Conservation (phyloP, 2,113 vertebrate genomes). For the Terrapene triunguis region DNA sequence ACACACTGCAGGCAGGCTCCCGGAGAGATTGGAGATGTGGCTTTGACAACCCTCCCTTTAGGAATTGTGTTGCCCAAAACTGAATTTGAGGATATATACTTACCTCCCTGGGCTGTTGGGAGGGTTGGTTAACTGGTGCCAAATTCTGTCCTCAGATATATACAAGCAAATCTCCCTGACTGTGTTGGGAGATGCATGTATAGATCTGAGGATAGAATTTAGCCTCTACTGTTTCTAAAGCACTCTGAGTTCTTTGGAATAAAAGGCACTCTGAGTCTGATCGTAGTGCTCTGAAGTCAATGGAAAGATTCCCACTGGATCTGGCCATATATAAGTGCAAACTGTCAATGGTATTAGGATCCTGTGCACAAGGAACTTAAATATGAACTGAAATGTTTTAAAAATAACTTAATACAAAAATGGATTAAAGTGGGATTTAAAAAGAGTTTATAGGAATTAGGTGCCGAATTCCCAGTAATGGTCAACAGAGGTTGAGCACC, state of each 20-base stretch:
- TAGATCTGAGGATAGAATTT: background rate
- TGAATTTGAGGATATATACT: background rate
- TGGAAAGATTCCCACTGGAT: background rate
- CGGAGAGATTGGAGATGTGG: background rate
- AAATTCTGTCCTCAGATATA: background rate
- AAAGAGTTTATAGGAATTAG: background rate
- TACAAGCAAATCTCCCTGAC: background rate
- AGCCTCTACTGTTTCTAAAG: background rate
- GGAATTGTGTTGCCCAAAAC: background rate
- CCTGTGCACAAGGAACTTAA: background rate
- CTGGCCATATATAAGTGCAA: background rate
- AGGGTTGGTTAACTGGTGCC: background rate
- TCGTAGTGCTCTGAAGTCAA: background rate
- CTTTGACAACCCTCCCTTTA: background rate
- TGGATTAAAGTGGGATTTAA: background rate
- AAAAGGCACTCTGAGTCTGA: background rate
- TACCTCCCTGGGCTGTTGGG: background rate
- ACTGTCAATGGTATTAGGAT: background rate
- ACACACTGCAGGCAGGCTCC: too few relatives aligned
- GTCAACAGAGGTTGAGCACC: background rate
- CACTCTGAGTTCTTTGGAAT: background rate
- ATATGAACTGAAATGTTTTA: background rate
- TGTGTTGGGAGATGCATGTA: background rate
- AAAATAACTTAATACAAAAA: background rate
- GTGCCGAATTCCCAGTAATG: background rate